Evolutionary conservation across 2,113 vertebrate genomes (phyloP), one percentile per base, ranked within the genome.

Genomic region (Columbina picui): DNA sequence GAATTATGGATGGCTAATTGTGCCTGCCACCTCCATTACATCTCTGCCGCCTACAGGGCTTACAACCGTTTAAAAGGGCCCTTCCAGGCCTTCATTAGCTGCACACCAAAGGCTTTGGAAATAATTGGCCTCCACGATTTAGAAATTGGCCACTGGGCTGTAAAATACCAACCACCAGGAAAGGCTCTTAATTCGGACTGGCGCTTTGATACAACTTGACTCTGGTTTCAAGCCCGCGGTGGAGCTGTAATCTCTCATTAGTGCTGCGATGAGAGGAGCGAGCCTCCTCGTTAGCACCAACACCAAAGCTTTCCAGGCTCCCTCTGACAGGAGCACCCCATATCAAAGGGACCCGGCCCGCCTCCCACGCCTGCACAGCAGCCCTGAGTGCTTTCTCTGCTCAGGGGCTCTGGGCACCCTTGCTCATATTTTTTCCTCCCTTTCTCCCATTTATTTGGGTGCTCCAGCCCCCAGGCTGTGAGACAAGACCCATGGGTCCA

Each of bases 81-180:
- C 78, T 77, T 75, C 89, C 84, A 87, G 80, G 39, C 52, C 88
- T 96, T 98, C 97, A 97, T 98, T 97, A 98, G 97, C 96, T 89
- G 95, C 91, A 96, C 96, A 95, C 96, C 96, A 97, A 98, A 95
- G 97, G 92, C 95, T 97, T 96, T 3, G 0, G 88, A 76, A 95
- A 90, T 97, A 97, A 98, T 98, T 97, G 97, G 92, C 63, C 89
- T 74, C 97, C 95, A 91, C 1, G 69, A 96, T 92, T 98, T 98
- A 96, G 94, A 97, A 98, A 97, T 98, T 97, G 97, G 97, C 95
- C 97, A 96, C 68, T 96, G 95, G 96, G 89, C 96, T 98, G 98
- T 98, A 97, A 98, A 98, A 98, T 97, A 92, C 97, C 97, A 98
- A 84, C 94, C 97, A 94, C 78, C 79, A 84, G 87, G 91, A 96